Percentiles rank a stretch among this genome's conserved stretches.
These are phyloP conservation scores for Omphaloscelis lunosa DNA, from an alignment of 2,888 invertebrate species.

Conservation along the genomic window DNA sequence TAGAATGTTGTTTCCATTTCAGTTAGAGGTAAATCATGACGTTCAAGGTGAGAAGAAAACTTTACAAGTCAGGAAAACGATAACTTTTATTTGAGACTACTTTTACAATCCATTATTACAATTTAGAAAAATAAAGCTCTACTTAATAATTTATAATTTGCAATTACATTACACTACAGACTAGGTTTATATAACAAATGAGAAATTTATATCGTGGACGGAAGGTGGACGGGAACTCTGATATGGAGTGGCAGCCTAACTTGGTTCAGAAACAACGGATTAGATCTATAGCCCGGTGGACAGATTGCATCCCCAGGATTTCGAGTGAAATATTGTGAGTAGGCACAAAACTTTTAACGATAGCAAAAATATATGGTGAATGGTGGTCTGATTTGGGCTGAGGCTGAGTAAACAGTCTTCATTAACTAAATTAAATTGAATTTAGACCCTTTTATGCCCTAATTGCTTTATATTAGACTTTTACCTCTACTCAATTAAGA, in stretches of 20 bases:
- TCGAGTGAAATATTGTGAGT: neutral
- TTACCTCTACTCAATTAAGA: neutral
- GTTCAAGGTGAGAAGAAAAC: neutral
- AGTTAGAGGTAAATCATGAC: too few species aligned
- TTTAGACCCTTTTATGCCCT: slow-evolving; percentile 1
- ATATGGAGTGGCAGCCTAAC: neutral
- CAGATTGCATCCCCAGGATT: neutral
- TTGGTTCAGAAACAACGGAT: neutral
- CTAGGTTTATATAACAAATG: neutral
- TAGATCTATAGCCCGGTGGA: neutral
- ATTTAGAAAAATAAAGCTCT: too few species aligned
- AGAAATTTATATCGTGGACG: neutral
- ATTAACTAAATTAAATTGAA: neutral
- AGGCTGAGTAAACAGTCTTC: slow-evolving; percentile 6
- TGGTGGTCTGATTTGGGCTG: neutral
- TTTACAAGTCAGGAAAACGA: neutral
- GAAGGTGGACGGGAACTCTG: neutral
- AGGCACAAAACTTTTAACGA: neutral
- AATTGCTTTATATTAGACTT: slow-evolving; percentile 27
- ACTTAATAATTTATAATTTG: too few species aligned
- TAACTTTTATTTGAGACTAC: too few species aligned
- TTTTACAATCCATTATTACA: too few species aligned
- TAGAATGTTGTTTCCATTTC: neutral
- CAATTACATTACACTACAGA: neutral
- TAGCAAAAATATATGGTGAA: neutral